Evolutionary conservation across 1,140 invertebrate species (phyloP).

Genomic region (Drosophila pachea): DNA sequence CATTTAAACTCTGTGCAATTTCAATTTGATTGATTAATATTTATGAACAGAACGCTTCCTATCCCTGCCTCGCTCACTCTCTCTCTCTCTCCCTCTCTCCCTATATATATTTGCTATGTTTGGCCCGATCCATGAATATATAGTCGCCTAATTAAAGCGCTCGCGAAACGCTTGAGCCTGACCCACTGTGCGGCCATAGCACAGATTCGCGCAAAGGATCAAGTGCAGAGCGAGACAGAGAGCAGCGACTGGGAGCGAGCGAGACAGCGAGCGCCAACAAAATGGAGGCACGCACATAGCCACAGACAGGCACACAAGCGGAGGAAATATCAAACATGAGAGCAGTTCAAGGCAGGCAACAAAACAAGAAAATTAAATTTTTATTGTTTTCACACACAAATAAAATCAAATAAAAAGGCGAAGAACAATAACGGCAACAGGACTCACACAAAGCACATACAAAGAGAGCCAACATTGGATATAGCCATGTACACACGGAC

Average conservation of each 20-base stretch:
- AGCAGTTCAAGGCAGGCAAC: conserved; percentile 62
- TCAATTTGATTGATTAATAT: too few species aligned
- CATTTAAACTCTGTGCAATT: too few species aligned
- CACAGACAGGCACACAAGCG: conserved; percentile 16
- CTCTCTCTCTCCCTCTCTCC: too few species aligned
- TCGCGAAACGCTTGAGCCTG: neutral
- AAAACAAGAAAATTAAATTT: conserved; percentile 79
- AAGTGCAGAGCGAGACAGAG: neutral
- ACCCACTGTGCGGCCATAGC: conserved; percentile 29
- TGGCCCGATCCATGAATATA: too few species aligned
- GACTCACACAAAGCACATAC: conserved; percentile 38
- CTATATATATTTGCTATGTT: too few species aligned
- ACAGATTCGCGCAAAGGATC: conserved; percentile 12
- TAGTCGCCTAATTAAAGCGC: neutral
- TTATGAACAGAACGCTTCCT: too few species aligned
- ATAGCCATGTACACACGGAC: conserved; percentile 11
- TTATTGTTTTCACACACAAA: conserved; percentile 79
- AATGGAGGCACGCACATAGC: conserved; percentile 20
- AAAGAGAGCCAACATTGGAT: conserved; percentile 11
- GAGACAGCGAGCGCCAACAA: conserved; percentile 24
- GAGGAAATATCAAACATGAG: conserved; percentile 20
- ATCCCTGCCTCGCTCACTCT: too few species aligned
- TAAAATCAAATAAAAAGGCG: conserved; percentile 77
- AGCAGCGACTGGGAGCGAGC: neutral
- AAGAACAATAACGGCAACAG: conserved; percentile 64